A percentile compares a stretch with the other conserved stretches of the same genome.
Evolutionary conservation across 2,888 invertebrate genomes (phyloP).

Genomic region (Seladonia tumulorum): DNA sequence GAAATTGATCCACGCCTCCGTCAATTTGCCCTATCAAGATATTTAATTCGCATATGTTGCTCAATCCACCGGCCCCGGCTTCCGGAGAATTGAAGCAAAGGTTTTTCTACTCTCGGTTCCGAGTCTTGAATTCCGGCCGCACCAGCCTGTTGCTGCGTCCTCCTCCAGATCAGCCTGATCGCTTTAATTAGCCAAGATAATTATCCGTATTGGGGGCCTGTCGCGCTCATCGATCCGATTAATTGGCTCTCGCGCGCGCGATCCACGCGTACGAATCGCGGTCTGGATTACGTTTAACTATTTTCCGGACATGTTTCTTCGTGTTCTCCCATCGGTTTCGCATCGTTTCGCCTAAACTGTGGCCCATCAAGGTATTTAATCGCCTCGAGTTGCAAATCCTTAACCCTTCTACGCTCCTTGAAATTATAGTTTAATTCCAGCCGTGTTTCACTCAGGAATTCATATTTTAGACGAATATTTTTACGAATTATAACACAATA

Average conservation of each 20-base stretch:
- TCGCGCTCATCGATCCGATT: conserved; percentile 28
- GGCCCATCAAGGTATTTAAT: not conserved
- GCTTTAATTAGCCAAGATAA: conserved; percentile 37
- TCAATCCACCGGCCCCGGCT: conserved; percentile 15
- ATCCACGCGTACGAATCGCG: conserved; percentile 13
- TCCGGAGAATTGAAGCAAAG: conserved; percentile 14
- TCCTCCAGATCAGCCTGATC: conserved; percentile 11
- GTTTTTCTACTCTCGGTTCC: not conserved
- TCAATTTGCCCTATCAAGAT: conserved; percentile 33
- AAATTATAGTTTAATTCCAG: not conserved
- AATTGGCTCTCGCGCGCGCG: not conserved
- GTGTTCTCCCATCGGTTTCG: not conserved
- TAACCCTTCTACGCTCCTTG: not conserved
- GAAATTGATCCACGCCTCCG: conserved; percentile 29
- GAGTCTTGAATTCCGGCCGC: conserved; percentile 39
- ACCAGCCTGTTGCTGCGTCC: conserved; percentile 23
- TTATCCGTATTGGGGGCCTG: conserved; percentile 37
- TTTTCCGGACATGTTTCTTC: not conserved
- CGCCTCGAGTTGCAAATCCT: not conserved
- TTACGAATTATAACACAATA: not conserved
- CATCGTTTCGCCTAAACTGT: not conserved
- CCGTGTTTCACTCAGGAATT: not conserved
- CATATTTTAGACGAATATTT: not conserved
- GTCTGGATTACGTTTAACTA: no score
- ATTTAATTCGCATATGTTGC: conserved; percentile 25